phyloP scores from a whole-genome alignment of 2,113 vertebrate species.

The Fregetta grallaria region DNA sequence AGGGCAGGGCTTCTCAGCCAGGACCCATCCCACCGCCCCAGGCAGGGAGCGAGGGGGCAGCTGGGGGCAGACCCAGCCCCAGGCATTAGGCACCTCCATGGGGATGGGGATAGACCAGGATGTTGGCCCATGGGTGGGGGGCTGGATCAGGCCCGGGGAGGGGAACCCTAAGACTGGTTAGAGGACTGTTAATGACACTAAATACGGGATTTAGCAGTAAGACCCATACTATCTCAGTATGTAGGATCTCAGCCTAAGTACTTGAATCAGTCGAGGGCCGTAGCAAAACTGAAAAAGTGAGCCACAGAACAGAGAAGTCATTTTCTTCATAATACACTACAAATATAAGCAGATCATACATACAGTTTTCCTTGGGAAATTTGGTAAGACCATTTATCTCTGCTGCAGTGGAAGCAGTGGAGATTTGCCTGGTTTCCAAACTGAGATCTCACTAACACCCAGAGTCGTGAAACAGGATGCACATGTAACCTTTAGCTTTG shows the following conservation, averaged over 20 bases:
- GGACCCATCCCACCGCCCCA: too few species aligned
- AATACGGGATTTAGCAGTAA: not conserved
- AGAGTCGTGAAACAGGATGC: not conserved
- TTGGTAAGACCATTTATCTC: not conserved
- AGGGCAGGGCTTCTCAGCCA: not conserved
- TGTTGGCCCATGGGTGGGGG: accelerated
- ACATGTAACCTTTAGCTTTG: not conserved
- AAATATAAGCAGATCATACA: not conserved
- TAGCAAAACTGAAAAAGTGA: not conserved
- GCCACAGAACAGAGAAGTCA: not conserved
- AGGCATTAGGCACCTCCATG: too few species aligned
- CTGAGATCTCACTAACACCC: not conserved
- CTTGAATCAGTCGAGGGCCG: not conserved
- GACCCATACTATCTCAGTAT: too few species aligned
- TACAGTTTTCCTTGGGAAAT: not conserved
- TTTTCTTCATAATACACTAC: not conserved
- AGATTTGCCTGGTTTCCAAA: not conserved
- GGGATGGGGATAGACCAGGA: too few species aligned
- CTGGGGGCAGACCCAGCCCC: not conserved
- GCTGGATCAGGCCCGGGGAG: not conserved
- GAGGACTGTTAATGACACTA: not conserved
- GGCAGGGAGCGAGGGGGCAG: not conserved
- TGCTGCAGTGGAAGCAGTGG: not conserved
- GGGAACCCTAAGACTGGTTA: not conserved
- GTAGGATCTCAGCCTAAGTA: not conserved